phyloP scores from a whole-genome alignment of 2,888 invertebrate species.

The Trichogramma evanescens region DNA sequence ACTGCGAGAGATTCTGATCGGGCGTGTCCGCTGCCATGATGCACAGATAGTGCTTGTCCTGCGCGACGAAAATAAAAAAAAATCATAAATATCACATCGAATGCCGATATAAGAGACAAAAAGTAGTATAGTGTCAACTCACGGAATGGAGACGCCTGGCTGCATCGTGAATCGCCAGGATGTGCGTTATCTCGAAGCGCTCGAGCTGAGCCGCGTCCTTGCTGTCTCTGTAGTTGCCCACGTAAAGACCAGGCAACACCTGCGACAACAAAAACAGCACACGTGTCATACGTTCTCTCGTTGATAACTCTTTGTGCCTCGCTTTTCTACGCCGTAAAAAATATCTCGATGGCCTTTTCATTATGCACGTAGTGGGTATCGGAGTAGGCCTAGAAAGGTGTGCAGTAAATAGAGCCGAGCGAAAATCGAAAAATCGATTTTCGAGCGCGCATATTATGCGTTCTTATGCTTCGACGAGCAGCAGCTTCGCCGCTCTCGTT shows the following conservation, averaged over 20 bases:
- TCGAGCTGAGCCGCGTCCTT: slow-evolving; percentile 85
- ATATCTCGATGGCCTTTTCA: too few relatives aligned
- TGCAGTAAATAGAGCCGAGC: too few relatives aligned
- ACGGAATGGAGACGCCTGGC: slow-evolving; percentile 81
- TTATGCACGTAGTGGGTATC: too few relatives aligned
- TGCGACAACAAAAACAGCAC: slow-evolving; percentile 41
- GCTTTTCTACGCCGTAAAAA: too few relatives aligned
- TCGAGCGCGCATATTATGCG: too few relatives aligned
- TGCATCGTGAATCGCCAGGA: slow-evolving; percentile 91
- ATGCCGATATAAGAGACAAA: not conserved
- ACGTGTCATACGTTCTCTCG: too few relatives aligned
- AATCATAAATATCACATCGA: not conserved
- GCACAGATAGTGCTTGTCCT: slow-evolving; percentile 94
- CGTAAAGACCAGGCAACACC: slow-evolving; percentile 90
- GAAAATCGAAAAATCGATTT: too few relatives aligned
- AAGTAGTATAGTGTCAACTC: slow-evolving; percentile 43
- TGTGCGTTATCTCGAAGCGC: slow-evolving; percentile 87
- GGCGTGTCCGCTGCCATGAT: slow-evolving; percentile 94
- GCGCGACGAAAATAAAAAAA: slow-evolving; percentile 36
- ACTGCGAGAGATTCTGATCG: slow-evolving; percentile 87
- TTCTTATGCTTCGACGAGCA: too few relatives aligned
- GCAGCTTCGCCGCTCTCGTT: too few relatives aligned
- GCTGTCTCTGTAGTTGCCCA: slow-evolving; percentile 93
- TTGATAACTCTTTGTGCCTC: too few relatives aligned
- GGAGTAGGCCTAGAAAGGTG: too few relatives aligned